Base-by-base conservation (phyloP, 92 coral and sea anemone genomes). In the Diadumene lineata region DNA sequence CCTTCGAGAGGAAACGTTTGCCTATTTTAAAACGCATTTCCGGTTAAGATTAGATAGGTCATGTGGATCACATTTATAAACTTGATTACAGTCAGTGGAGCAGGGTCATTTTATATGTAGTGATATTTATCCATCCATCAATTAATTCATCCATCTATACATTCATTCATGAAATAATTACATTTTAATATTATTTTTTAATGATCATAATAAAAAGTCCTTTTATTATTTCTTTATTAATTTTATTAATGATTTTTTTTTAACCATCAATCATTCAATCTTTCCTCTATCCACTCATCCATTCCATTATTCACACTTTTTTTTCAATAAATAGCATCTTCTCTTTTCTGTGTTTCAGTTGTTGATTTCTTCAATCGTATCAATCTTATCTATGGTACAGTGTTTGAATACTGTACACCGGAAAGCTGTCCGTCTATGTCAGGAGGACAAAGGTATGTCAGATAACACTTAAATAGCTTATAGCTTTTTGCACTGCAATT, bases 361-460 rank as follows among this genome's bases (percentile, higher is more conserved):
- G 98, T 94, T 55, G 98, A 94, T 80, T 94, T 94, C 73, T 94
- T 92, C 76, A 94, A 94, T 71, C 98, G 98, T 60, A 86, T 94
- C 22, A 94, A 94, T 70, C 86, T 94, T 69, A 94, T 94, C 21
- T 85, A 92, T 86, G 98, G 98, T 26, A 90, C 96, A 75, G 92
- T 94, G 81, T 74, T 90, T 72, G 98, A 94, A 34, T 90, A 90
- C 33, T 94, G 98, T 68, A 92, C 97, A 6, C 87, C 86, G 8
- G 90, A 80, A 56, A 78, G 81, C 10, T 94, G 98, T 66, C 98
- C 98, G 16, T 82, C 92, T 15, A 94, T 94, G 98, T 88, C 94
- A 63, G 98, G 98, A 1, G 98, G 98, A 18, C 96, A 90, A 58
- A 94, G 89, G 98, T 92, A 72, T 38, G 85, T 67, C 0, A 34